Base-by-base conservation (phyloP, 2,113 vertebrate species). In the Callospermophilus lateralis region DNA sequence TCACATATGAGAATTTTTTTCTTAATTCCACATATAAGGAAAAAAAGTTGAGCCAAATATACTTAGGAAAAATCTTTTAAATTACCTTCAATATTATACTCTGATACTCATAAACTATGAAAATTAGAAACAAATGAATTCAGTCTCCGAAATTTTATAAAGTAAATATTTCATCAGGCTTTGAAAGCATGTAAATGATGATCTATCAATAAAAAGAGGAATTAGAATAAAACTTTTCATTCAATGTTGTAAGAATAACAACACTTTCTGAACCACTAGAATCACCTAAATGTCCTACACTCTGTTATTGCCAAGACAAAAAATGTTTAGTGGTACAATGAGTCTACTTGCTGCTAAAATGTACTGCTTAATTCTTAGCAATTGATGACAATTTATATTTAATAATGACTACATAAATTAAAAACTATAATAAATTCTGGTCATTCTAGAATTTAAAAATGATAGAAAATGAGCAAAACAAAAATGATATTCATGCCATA, bases 371-470 rank as follows among this genome's bases (percentile, higher is more conserved):
- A 53, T 79, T 84, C 26, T 93, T 73, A 79, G 28, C 28, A 53
- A 37, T 68, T 88, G 72, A 74, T 88, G 42, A 2, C 79, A 85
- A 45, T 22, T 65, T 87, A 55, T 34, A 77, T 51, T 85, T 88
- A 34, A 73, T 68, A 95, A 65, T 0, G 7, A 1, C 10, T 72
- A n/a, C 53, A 53, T 30, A 32, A 93, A 24, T 58, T 58, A 85
- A 28, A 45, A 24, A 30, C 3, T 26, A 8, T 45, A 92, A 39
- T 70, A 90, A 79, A 67, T 6, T 22, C 6, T 63, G 4, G 28
- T 67, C 11, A 58, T 72, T 4, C 6, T 81, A 72, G 17, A 77
- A 81, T 58, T 55, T 16, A 72, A 95, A 93, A 84, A 76, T 58
- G 15, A 6, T 84, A 2, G 55, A 45, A 84, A 83, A 76, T 34